Base-by-base conservation (phyloP, 2,113 vertebrate genomes). In the Ictidomys tridecemlineatus region DNA sequence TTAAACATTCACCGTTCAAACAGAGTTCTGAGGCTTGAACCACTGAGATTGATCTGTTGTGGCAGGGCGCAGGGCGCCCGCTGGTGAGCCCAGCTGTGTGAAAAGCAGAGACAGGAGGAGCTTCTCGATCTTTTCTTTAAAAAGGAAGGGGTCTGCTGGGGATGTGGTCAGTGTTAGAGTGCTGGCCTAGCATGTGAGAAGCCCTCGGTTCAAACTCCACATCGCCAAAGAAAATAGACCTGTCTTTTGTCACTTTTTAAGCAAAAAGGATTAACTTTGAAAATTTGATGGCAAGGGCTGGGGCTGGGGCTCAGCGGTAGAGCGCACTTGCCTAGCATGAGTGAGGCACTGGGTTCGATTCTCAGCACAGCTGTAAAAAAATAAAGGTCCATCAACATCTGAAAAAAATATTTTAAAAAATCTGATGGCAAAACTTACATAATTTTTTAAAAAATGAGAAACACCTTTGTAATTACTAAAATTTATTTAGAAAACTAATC, bases 401-500 rank as follows among this genome's bases (percentile, higher is more conserved):
- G 48, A 51, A 51, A 51, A 51, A 51, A 51, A 51, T 51, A 11
- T 45, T 51, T 13, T 12, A 3, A 51, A 61, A 67, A 80, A 45
- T n/a, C 5, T 85, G 93, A 87, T 65, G 24, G 77, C 48, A 87
- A 76, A 92, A 24, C 65, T 69, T 72, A 45, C 12, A 58, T n/a
- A 85, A 16, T 53, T 88, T 88, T 39, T 39, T 48, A 51, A 69
- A 89, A 51, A 91, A 37, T 6, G 17, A 22, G 45, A 86, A 32
- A 51, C 12, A 83, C 13, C 70, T 67, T 79, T 90, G 45, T 5
- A 32, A 28, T 84, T 73, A 77, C 58, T 76, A 53, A 72, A 37
- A 69, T 89, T 73, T 95, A 30, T 48, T 90, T 77, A 92, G 28
- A 34, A 76, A 93, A 88, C 51, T 28, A 74, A 92, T 24, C 39